Percentiles rank a stretch among this genome's conserved stretches.
These are phyloP conservation scores for Bembecia ichneumoniformis DNA, from an alignment of 2,888 invertebrate genomes.

Conservation along the genomic window DNA sequence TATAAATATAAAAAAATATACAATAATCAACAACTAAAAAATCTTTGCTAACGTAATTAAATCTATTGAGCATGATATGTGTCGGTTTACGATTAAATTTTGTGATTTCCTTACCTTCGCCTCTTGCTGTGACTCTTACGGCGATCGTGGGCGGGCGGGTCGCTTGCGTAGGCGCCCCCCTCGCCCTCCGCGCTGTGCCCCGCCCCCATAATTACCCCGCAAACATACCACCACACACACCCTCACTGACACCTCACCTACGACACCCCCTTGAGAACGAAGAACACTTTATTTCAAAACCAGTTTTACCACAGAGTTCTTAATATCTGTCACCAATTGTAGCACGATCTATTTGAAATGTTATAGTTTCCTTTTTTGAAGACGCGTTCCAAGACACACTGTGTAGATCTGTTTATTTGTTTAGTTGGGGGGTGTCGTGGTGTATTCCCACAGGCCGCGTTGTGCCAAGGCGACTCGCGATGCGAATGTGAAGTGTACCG, in stretches of 20 bases:
- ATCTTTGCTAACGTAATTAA: no score
- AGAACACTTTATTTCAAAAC: background rate
- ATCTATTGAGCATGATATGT: background rate
- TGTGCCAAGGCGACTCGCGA: conserved; percentile 48
- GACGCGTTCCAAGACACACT: no score
- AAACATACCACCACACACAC: conserved; percentile 38
- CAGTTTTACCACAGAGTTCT: no score
- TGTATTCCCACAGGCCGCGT: conserved; percentile 32
- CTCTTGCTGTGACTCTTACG: conserved; percentile 50
- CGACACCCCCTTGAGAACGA: conserved; percentile 34
- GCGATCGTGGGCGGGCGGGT: conserved; percentile 60
- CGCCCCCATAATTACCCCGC: conserved; percentile 66
- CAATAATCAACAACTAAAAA: no score
- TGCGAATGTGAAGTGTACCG: conserved; percentile 66
- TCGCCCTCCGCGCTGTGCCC: conserved; percentile 68
- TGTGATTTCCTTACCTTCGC: conserved; percentile 46
- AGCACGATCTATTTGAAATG: no score
- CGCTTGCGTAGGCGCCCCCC: conserved; percentile 61
- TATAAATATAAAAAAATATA: no score
- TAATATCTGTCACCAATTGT: no score
- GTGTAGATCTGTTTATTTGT: background rate
- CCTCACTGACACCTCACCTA: conserved; percentile 48
- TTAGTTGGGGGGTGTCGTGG: conserved; percentile 33
- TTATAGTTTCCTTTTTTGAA: no score
- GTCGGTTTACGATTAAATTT: conserved; percentile 3